Evolutionary conservation across 2,113 vertebrate genomes (phyloP), one percentile per base, ranked within the genome.

Genomic region (Tautogolabrus adspersus): DNA sequence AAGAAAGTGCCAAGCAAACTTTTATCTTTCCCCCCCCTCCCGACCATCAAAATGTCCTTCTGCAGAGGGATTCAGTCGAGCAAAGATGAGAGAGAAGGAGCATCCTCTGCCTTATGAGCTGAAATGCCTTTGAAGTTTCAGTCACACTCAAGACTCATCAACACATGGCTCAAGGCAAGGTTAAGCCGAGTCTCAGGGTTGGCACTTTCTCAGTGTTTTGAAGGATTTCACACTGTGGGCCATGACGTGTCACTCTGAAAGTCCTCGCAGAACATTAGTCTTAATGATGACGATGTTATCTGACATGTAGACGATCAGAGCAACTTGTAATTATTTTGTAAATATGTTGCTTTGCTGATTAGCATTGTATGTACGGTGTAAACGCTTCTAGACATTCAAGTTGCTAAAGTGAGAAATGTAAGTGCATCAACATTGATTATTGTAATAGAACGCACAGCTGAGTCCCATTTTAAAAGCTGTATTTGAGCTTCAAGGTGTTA

Each of bases 161-260:
- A 87, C 87, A 89, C 83, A 79, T 85, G 86, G 91, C 92, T 91
- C 75, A 78, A 82, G 91, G 90, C 92, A 82, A 93, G 91, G 93
- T 90, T 88, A 89, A 88, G 77, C 44, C 72, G 69, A 71, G 75
- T 82, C 88, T 92, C 83, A 83, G 83, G 79, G 77, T 79, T 88
- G 89, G 91, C 75, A 89, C 79, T 81, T 85, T 81, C 81, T 83
- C 80, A 0, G 54, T 83, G 88, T 91, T 89, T 82, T 79, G 82
- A 87, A 85, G 84, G 81, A 79, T 90, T 87, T 87, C 69, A 44
- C 65, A 84, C 91, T 86, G 76, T 77, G 69, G 85, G 83, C 89
- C 81, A 72, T 60, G 60, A 55, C 16, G 63, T 67, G 76, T 80
- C 87, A 83, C 75, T 83, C 77, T 74, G 23, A 37, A 44, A 22